These are phyloP conservation scores for Clarias gariepinus DNA, from an alignment of 2,113 vertebrate species.

Conservation along the genomic window DNA sequence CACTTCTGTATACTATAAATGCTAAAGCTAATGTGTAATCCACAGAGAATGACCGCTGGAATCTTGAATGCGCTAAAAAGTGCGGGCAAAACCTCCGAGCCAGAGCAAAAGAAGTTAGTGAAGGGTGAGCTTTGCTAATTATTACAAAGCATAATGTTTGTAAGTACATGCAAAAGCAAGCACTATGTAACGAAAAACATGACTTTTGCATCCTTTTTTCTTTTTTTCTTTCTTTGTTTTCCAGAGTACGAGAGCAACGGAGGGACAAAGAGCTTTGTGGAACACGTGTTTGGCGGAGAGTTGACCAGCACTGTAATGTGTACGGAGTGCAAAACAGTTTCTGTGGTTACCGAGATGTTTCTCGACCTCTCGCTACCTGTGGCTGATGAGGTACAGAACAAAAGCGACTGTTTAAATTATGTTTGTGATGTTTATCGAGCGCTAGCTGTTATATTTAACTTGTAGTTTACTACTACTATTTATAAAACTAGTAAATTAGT, in stretches of 20 bases:
- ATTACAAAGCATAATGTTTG: background rate
- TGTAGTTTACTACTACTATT: background rate
- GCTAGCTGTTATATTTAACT: background rate
- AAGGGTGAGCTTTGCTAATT: slow-evolving; percentile 77
- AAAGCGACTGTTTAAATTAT: background rate
- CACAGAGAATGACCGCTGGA: slow-evolving; percentile 82
- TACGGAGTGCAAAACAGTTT: slow-evolving; percentile 91
- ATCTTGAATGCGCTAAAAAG: slow-evolving; percentile 81
- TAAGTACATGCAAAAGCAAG: background rate
- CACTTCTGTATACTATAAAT: no score
- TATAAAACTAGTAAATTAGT: background rate
- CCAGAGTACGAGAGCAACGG: slow-evolving; percentile 89
- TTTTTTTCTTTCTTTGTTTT: slow-evolving; percentile 32
- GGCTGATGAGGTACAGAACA: slow-evolving; percentile 83
- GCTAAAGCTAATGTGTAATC: slow-evolving; percentile 52
- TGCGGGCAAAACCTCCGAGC: slow-evolving; percentile 75
- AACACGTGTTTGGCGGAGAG: slow-evolving; percentile 92
- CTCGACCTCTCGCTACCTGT: slow-evolving; percentile 95
- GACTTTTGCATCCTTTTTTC: background rate
- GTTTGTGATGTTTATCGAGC: background rate
- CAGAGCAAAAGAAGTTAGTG: slow-evolving; percentile 82
- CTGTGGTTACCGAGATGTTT: slow-evolving; percentile 91
- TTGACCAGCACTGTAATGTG: slow-evolving; percentile 94
- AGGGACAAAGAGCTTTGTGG: slow-evolving; percentile 82
- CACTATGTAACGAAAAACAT: background rate